Conservation (phyloP, 92 coral and sea anemone genomes). For the Porites divaricata region DNA sequence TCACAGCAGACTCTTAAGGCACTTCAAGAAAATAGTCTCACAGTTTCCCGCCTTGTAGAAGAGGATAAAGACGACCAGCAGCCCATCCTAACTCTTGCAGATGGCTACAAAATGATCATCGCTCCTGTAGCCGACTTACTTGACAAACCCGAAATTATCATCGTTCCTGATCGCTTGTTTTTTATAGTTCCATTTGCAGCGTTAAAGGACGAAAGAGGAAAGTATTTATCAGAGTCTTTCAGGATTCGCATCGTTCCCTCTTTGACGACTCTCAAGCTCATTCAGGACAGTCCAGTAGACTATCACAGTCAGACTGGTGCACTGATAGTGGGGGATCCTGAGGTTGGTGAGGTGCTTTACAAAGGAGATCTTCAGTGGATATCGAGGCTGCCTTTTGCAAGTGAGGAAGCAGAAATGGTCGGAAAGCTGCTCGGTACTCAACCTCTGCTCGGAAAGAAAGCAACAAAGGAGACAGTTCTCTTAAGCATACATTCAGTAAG, state of each 20-base stretch:
- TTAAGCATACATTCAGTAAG: too few species aligned
- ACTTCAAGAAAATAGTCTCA: not conserved
- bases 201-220: too few species aligned
- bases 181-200: too few species aligned
- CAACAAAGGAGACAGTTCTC: too few species aligned
- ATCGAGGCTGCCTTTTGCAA: too few species aligned
- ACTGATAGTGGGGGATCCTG: constrained; percentile 14
- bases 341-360: not conserved
- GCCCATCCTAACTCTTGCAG: not conserved
- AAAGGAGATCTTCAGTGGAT: not conserved
- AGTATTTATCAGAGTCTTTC: too few species aligned
- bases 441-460: too few species aligned
- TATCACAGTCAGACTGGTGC: constrained; percentile 21
- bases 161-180: not conserved
- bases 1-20: not conserved
- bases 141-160: not conserved
- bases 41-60: not conserved
- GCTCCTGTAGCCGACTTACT: not conserved
- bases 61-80: not conserved
- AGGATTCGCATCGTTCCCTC: constrained; percentile 27
- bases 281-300: constrained; percentile 15
- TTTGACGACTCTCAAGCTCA: constrained; percentile 15
- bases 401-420: too few species aligned
- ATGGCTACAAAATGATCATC: not conserved
- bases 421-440: too few species aligned